These are phyloP conservation scores for Noctilio leporinus DNA, from an alignment of 2,113 vertebrate genomes.

Conservation along the genomic window DNA sequence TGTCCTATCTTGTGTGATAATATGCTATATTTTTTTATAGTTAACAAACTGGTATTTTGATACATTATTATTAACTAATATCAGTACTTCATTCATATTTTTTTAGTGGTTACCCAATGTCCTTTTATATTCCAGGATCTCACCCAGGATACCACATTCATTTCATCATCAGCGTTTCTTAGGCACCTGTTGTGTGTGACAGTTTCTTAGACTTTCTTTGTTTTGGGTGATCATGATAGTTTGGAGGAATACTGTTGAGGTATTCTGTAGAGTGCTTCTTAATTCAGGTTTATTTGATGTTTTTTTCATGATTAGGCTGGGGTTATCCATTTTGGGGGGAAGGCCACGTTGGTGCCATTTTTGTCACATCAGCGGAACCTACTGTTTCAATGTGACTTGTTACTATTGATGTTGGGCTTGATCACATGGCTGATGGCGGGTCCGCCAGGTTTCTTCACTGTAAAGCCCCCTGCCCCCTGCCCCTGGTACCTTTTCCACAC, in stretches of 20 bases:
- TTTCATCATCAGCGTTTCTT: background rate
- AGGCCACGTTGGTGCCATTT: background rate
- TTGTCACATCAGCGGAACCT: background rate
- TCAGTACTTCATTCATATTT: background rate
- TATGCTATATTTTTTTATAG: background rate
- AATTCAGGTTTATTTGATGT: background rate
- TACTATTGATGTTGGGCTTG: no score
- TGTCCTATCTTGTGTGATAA: background rate
- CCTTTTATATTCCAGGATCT: background rate
- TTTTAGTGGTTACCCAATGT: background rate
- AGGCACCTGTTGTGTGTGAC: background rate
- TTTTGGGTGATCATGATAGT: background rate
- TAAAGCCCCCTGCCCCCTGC: background rate
- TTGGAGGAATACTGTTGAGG: background rate
- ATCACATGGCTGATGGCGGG: background rate
- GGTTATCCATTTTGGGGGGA: background rate
- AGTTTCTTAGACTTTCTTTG: background rate
- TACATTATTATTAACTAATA: background rate
- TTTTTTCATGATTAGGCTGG: background rate
- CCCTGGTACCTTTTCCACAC: no score
- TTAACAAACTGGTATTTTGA: background rate
- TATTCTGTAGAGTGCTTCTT: background rate
- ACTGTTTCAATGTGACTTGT: background rate
- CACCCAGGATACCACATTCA: background rate
- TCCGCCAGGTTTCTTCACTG: background rate